Evolutionary conservation across 1,140 invertebrate species (phyloP).

Genomic region (Ceratoteleas bidentatus): DNA sequence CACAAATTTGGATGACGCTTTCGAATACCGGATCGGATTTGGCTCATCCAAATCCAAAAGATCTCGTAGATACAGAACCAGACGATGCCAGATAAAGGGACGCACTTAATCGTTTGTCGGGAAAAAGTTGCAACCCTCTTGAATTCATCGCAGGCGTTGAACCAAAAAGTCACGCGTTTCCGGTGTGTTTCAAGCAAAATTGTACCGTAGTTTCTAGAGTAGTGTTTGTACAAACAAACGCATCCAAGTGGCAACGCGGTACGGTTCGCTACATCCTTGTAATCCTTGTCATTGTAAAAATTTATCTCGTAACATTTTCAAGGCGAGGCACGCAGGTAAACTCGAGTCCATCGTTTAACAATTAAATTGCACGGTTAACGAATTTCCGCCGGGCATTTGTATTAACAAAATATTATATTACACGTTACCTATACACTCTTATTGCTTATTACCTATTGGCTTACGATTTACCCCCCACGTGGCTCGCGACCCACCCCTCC

Average conservation of each 20-base stretch:
- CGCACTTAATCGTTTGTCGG: conserved; percentile 15
- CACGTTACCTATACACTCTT: no score
- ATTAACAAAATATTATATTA: no score
- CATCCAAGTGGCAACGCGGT: conserved; percentile 48
- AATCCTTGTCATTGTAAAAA: conserved; percentile 60
- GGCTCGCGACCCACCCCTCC: no score
- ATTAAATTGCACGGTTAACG: no score
- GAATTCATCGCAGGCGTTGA: conserved; percentile 21
- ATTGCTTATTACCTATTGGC: no score
- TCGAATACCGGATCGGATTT: no score
- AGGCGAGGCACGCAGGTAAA: conserved; percentile 72
- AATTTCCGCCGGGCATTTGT: no score
- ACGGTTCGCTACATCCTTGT: conserved; percentile 55
- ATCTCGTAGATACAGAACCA: background rate
- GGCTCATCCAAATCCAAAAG: no score
- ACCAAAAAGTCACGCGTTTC: conserved; percentile 3
- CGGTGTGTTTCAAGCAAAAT: conserved; percentile 37
- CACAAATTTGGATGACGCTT: no score
- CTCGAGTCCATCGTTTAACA: conserved; percentile 67
- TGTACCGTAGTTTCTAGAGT: conserved; percentile 49
- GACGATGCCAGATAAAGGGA: conserved; percentile 11
- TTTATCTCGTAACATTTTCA: conserved; percentile 63
- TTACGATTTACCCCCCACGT: no score
- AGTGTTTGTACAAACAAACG: conserved; percentile 53
- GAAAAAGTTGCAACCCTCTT: conserved; percentile 25